Base-by-base conservation (phyloP, 2,888 invertebrate species). In the Drepanosiphum platanoidis region DNA sequence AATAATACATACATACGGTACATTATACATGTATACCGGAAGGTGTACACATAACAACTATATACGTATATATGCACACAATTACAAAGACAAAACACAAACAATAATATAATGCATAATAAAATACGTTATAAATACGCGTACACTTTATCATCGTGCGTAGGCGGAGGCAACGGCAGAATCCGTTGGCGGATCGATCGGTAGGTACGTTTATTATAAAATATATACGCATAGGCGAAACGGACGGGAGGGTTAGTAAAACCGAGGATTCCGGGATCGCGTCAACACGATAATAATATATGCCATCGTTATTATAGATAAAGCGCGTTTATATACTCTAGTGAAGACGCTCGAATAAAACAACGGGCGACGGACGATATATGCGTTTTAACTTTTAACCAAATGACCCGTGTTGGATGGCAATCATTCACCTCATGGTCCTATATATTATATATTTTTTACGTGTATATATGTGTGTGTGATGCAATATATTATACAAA, bases 321-420 rank as follows among this genome's bases (percentile, higher is more conserved):
- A n/a, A 5, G 27, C 52, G 15, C 15, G 22, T 18, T 1, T 58
- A n/a, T 58, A 58, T 15, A 36, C 27, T 18, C 18, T 15, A 22
- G 27, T 8, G 42, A 42, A 36, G 42, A 72, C 39, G 72, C 72
- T 72, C 11, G 27, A 36, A 46, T 42, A 72, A 42, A 27, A 42
- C 71, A 42, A 27, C 27, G n/a, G 27, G 61, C n/a, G 13, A 42
- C 4, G 27, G 58, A 22, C 15, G 15, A 13, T 8, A 22, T 61
- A 77, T 22, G 70, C 58, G 58, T 34, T 81, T 58, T 58, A 71
- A 81, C 71, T 34, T 81, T 58, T 58, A 71, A 81, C 71, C 71
- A 71, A 81, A 81, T 39, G 71, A 81, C 39, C 58, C 81, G 39
- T 39, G 81, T 36, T 71, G 58, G 58, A 30, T n/a, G 71, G 71